A percentile compares a stretch with the other conserved stretches of the same genome.
These are phyloP conservation scores for Brachirus orientalis DNA, from an alignment of 2,113 vertebrate genomes.

Conservation along the genomic window DNA sequence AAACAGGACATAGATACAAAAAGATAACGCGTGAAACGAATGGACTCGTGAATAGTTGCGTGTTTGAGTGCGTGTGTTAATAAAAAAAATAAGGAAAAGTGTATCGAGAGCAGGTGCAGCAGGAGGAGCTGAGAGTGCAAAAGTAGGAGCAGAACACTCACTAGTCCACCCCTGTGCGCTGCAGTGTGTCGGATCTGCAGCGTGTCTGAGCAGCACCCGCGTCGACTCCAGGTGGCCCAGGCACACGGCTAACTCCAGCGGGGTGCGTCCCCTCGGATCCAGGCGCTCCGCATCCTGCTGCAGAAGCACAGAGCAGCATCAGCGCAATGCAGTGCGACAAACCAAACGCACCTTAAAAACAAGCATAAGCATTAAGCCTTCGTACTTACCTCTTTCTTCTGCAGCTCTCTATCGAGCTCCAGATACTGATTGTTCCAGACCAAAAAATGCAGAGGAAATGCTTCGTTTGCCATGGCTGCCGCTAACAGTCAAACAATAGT, in stretches of 20 bases:
- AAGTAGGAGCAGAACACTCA: slow-evolving; percentile 51
- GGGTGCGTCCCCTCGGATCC: slow-evolving; percentile 91
- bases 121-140: too few relatives aligned
- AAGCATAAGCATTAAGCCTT: background rate
- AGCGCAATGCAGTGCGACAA: slow-evolving; percentile 63
- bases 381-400: slow-evolving; percentile 78
- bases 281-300: slow-evolving; percentile 88
- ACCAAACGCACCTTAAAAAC: slow-evolving; percentile 17
- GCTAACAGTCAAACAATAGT: background rate
- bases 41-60: too few relatives aligned
- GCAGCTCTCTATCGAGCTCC: slow-evolving; percentile 89
- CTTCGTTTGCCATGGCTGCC: slow-evolving; percentile 81
- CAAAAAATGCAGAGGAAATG: slow-evolving; percentile 88
- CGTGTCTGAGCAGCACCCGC: slow-evolving; percentile 89
- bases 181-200: slow-evolving; percentile 88
- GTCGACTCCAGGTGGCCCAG: slow-evolving; percentile 92
- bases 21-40: too few relatives aligned
- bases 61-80: too few relatives aligned
- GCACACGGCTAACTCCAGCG: slow-evolving; percentile 91
- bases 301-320: slow-evolving; percentile 31
- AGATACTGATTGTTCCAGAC: slow-evolving; percentile 91
- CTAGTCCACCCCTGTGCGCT: slow-evolving; percentile 92
- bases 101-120: too few relatives aligned
- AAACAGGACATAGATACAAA: too few relatives aligned
- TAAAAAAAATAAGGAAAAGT: too few relatives aligned